Conservation (phyloP, 2,113 vertebrate genomes). For the Etheostoma spectabile region DNA sequence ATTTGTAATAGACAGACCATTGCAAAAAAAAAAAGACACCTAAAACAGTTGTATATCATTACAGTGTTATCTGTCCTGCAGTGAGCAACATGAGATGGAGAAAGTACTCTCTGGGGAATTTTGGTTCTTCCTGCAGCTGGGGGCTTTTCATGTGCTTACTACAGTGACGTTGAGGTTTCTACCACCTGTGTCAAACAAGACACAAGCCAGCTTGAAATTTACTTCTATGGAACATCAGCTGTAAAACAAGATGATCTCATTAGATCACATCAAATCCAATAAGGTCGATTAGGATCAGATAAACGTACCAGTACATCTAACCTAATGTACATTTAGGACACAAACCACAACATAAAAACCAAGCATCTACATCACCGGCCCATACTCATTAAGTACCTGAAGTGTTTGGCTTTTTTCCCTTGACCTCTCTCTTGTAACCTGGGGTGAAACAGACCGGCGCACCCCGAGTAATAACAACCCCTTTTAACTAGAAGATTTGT, state of each 20-base stretch:
- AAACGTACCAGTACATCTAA: neutral
- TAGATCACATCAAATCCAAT: neutral
- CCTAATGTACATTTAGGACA: neutral
- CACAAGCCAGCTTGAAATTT: neutral
- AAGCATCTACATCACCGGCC: neutral
- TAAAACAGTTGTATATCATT: neutral
- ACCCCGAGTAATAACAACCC: neutral
- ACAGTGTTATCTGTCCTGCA: slow-evolving; percentile 5
- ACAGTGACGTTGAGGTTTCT: slow-evolving; percentile 43
- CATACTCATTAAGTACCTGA: neutral
- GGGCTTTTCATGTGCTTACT: slow-evolving; percentile 27
- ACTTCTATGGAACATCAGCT: neutral
- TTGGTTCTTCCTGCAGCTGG: slow-evolving; percentile 57
- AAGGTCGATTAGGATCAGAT: neutral
- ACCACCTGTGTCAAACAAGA: slow-evolving; percentile 47
- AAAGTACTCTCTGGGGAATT: slow-evolving; percentile 52
- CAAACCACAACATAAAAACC: neutral
- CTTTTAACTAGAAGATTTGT: slow-evolving; percentile 4
- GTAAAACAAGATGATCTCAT: neutral
- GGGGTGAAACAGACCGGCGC: slow-evolving; percentile 28
- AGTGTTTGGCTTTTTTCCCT: neutral
- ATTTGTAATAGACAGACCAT: fast-evolving
- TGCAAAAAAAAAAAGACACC: neutral
- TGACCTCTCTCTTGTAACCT: slow-evolving; percentile 19
- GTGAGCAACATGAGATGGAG: slow-evolving; percentile 34